Evolutionary conservation across 2,888 invertebrate species (phyloP).

Genomic region (Polydrusus cervinus): DNA sequence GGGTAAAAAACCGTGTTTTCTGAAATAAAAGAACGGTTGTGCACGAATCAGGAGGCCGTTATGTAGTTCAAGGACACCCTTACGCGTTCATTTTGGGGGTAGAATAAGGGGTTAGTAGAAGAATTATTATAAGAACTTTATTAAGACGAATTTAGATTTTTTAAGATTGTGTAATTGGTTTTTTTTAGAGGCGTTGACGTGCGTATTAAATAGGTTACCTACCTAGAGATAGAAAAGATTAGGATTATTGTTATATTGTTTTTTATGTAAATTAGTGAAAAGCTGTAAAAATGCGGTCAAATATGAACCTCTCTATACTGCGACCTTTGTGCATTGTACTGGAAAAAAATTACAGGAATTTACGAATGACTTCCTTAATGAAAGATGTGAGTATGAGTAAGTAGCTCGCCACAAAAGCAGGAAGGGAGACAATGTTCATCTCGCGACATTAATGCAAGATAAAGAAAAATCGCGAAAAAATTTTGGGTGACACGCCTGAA

Average conservation of each 20-base stretch:
- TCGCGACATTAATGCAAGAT: no score
- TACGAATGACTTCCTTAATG: no score
- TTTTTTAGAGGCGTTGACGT: neutral
- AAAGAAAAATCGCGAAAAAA: no score
- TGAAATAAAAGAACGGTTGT: conserved; percentile 15
- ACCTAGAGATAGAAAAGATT: neutral
- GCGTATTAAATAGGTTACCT: conserved; percentile 8
- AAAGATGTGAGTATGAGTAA: no score
- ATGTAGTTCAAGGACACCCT: conserved; percentile 33
- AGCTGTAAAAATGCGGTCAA: neutral
- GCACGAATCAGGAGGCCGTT: conserved; percentile 11
- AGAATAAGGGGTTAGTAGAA: conserved; percentile 3
- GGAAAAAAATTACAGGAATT: no score
- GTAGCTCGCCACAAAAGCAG: no score
- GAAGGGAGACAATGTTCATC: no score
- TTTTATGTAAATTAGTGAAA: neutral
- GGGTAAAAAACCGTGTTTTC: conserved; percentile 7
- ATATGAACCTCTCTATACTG: no score
- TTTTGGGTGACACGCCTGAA: no score
- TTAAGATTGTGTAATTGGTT: conserved; percentile 16
- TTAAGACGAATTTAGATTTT: conserved; percentile 17
- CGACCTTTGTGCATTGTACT: no score
- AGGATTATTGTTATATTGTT: neutral
- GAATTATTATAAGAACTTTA: conserved; percentile 2
- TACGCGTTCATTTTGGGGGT: conserved; percentile 10